Evolutionary conservation across 2,888 invertebrate species (phyloP), one percentile per base, ranked within the genome.

Genomic region (Pollenia amentaria): DNA sequence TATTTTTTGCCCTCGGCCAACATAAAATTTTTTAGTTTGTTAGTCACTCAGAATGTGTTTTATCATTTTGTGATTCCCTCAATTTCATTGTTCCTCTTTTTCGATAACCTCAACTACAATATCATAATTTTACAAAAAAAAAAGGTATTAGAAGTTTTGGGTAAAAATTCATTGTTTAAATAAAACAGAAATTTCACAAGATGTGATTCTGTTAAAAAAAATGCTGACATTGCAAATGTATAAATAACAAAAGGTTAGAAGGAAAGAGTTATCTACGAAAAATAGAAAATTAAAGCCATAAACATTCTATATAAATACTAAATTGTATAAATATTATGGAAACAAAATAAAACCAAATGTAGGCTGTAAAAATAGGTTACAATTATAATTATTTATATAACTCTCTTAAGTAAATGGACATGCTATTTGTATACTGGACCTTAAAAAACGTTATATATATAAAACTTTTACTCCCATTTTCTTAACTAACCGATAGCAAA

Each of bases 1-100:
- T 38, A 38, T 73, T 60, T 46, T 38, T 78, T 64, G 70, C 79
- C 84, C 11, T 73, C 77, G 76, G 82, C 82, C 64, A 78, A 81
- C 76, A 60, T 21, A 82, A 18, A n/a, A 65, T 60, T 64, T 72
- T 77, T 65, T 62, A 11, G 29, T 44, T 16, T 67, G 1, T 60
- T 21, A 55, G 6, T 29, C 29, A 29, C 38, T 21, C 51, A 53
- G 65, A 44, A 46, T 42, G 18, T 64, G 38, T 46, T 6, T 14
- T 38, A 16, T 57, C n/a, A 42, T 21, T 65, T 67, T 67, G 48
- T 44, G 38, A 64, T 55, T 55, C 14, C 16, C 67, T 57, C 14
- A 40, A 38, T 72, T 77, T 62, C 16, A 55, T 57, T 82, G 40
- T 60, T 73, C 7, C 29, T 48, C 18, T 48, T 75, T 70, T 62